These are phyloP conservation scores for Brachyptera putata DNA, from an alignment of 2,888 invertebrate genomes.

Conservation along the genomic window DNA sequence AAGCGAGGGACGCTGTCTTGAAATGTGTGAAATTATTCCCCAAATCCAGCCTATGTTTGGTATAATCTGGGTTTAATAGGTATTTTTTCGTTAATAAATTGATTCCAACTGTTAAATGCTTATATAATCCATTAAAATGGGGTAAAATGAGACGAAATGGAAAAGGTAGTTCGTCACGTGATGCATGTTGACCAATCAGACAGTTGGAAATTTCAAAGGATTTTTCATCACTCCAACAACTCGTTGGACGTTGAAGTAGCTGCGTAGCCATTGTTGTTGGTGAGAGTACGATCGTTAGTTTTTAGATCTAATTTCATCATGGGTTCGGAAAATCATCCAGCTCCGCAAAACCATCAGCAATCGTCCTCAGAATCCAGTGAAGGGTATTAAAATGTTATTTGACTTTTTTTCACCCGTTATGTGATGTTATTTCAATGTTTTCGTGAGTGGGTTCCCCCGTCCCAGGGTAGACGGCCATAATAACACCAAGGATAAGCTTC, in stretches of 20 bases:
- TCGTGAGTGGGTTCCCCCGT: conserved; percentile 39
- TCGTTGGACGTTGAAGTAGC: conserved; percentile 39
- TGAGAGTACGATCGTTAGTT: conserved; percentile 42
- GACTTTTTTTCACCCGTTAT: conserved; percentile 34
- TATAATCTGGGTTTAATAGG: not conserved
- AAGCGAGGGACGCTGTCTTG: conserved; percentile 26
- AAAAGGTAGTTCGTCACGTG: conserved; percentile 38
- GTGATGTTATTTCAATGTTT: conserved; percentile 35
- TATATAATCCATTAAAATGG: not conserved
- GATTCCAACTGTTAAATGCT: not conserved
- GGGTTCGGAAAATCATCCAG: conserved; percentile 50
- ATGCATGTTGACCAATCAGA: conserved; percentile 39
- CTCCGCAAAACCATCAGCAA: conserved; percentile 46
- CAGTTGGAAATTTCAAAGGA: conserved; percentile 39
- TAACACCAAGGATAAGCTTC: conserved; percentile 38
- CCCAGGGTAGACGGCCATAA: conserved; percentile 39
- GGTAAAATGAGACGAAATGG: conserved; percentile 26
- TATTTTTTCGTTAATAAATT: not conserved
- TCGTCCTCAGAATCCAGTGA: conserved; percentile 45
- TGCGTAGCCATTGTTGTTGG: conserved; percentile 49
- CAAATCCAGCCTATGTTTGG: not conserved
- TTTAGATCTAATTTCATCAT: conserved; percentile 48
- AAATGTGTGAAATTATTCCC: conserved; percentile 20
- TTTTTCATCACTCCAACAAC: conserved; percentile 40
- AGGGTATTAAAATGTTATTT: conserved; percentile 46